Evolutionary conservation across 1,140 invertebrate genomes (phyloP).

Genomic region (Pseudomyrmex gracilis): DNA sequence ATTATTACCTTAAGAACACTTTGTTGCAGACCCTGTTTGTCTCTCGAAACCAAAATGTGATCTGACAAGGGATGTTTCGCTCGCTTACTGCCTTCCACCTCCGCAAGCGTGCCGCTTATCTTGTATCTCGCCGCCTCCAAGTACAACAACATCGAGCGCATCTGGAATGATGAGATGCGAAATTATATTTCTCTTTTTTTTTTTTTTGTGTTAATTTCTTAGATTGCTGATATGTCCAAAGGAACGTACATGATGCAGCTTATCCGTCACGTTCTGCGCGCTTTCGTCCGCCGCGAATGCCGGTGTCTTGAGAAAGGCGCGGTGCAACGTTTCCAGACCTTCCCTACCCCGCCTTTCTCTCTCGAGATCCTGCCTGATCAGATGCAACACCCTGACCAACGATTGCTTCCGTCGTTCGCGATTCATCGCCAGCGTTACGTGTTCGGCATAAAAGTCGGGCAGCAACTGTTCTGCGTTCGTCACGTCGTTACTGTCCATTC

Average conservation of each 20-base stretch:
- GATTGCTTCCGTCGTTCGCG: slow-evolving; percentile 93
- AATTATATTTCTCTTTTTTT: not conserved
- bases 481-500: slow-evolving; percentile 81
- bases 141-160: slow-evolving; percentile 96
- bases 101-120: slow-evolving; percentile 92
- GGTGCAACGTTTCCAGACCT: slow-evolving; percentile 94
- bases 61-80: slow-evolving; percentile 92
- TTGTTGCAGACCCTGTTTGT: slow-evolving; percentile 95
- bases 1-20: slow-evolving; percentile 91
- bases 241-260: slow-evolving; percentile 93
- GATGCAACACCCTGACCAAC: slow-evolving; percentile 92
- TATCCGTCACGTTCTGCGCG: slow-evolving; percentile 96
- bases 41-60: slow-evolving; percentile 94
- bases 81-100: slow-evolving; percentile 91
- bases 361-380: slow-evolving; percentile 94
- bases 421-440: slow-evolving; percentile 97
- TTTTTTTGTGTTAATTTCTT: not conserved
- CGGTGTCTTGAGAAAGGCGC: slow-evolving; percentile 96
- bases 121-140: slow-evolving; percentile 96
- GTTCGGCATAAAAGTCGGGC: slow-evolving; percentile 97
- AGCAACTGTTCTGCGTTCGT: slow-evolving; percentile 91
- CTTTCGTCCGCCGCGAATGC: slow-evolving; percentile 95
- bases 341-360: slow-evolving; percentile 93
- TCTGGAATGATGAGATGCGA: slow-evolving; percentile 86
- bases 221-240: not conserved